Evolutionary conservation across 92 coral and sea anemone species (phyloP), one percentile per base, ranked within the genome.

Genomic region (Umimayanthus kanabou): DNA sequence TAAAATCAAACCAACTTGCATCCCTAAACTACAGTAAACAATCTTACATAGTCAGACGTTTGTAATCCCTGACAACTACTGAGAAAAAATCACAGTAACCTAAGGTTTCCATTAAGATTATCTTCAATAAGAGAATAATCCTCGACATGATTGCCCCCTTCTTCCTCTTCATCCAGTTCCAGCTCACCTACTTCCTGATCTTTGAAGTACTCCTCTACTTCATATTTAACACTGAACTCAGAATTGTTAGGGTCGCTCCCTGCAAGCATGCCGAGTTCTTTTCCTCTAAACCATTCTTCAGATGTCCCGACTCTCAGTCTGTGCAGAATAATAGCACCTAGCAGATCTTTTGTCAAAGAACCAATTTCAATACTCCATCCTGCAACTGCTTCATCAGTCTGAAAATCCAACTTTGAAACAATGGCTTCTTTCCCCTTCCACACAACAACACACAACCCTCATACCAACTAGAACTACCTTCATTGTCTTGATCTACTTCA

Each of bases 381-480:
- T 73, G 77, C 42, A 30, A 73, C 33, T 73, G 77, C n/a, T 30
- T 29, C 77, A 73, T 73, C 47, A 73, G 77, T 71, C 77, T 73
- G 77, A 33, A 73, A 73, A 5, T 33, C 20, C 20, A 73, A 9
- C 50, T 79, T 79, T 79, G n/a, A 73, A 73, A 73, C 43, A 73
- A 30, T 4, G 77, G 77, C 45, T 29, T 73, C 43, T 29, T 13
- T 10, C 77, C 77, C 45, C 42, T 73, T 47, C 83, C 10, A 40
- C 83, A 79, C 66, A 79, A 42, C 61, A 79, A 14, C 83, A 82
- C 86, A 82, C 73, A 61, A 4, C 77, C 70, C 8, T 82, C 86
- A 61, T 82, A 61, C 78, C 73, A 82, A 39, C 9, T 77, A 82
- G 10, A 20, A 49, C 33, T 28, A 33, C 37, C 2, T 33, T 33